phyloP scores from a whole-genome alignment of 1,140 invertebrate genomes.

The Amyelois transitella region DNA sequence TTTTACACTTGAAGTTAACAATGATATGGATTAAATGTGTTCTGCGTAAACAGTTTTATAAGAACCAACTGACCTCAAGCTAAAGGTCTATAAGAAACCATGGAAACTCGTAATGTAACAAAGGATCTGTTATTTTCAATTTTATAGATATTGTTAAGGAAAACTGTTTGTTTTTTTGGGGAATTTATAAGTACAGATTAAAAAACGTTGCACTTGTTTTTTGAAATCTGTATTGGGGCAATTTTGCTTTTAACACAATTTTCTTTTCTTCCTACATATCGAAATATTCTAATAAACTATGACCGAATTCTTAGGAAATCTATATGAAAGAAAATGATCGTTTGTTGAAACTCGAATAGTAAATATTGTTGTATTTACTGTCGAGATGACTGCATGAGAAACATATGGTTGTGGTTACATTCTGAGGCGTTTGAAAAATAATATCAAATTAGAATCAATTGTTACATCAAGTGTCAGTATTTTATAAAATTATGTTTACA shows the following conservation, averaged over 20 bases:
- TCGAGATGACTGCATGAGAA: background rate
- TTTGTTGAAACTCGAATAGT: background rate
- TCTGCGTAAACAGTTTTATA: constrained; percentile 46
- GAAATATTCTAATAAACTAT: no score
- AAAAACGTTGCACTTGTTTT: no score
- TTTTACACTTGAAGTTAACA: constrained; percentile 27
- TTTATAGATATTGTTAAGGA: background rate
- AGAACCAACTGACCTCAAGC: constrained; percentile 39
- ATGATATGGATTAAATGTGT: constrained; percentile 20
- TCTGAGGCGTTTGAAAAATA: background rate
- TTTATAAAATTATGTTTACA: background rate
- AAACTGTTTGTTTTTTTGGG: no score
- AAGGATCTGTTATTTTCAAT: background rate
- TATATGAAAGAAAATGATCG: no score
- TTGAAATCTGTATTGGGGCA: no score
- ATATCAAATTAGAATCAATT: background rate
- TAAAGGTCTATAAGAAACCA: constrained; percentile 31
- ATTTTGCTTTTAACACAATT: no score
- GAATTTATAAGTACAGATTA: no score
- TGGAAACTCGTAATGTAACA: constrained; percentile 5
- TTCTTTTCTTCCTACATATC: no score
- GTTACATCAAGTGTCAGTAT: background rate
- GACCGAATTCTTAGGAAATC: no score
- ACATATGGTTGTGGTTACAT: background rate
- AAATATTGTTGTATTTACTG: background rate